Conservation (phyloP, 1,140 invertebrate genomes). For the Diorhabda sublineata region DNA sequence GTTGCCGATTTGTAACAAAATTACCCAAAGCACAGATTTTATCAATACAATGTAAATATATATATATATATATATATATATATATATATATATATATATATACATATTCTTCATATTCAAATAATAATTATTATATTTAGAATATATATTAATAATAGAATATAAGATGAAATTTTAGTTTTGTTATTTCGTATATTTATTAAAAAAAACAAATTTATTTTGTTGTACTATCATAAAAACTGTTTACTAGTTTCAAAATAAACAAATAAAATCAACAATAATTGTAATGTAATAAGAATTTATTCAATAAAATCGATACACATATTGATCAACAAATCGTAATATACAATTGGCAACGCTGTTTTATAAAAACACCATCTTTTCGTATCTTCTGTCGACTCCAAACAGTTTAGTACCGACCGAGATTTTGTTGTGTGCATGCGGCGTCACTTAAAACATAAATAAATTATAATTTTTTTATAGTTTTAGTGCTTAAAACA, state of each 20-base stretch:
- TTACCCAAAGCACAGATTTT: neutral
- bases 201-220: too few relatives aligned
- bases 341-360: slow-evolving; percentile 6
- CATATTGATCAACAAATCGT: neutral
- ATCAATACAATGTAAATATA: too few relatives aligned
- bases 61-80: too few relatives aligned
- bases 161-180: too few relatives aligned
- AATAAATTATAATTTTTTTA: neutral
- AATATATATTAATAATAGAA: too few relatives aligned
- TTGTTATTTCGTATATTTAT: too few relatives aligned
- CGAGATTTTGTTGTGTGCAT: slow-evolving; percentile 14
- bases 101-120: too few relatives aligned
- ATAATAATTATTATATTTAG: too few relatives aligned
- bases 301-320: neutral
- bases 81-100: too few relatives aligned
- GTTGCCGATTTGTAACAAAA: neutral
- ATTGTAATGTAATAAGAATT: neutral
- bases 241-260: too few relatives aligned
- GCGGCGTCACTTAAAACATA: neutral
- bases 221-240: too few relatives aligned
- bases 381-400: slow-evolving; percentile 15
- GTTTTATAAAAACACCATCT: slow-evolving; percentile 7
- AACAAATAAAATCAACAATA: too few relatives aligned
- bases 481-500: neutral
- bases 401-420: slow-evolving; percentile 10